Conservation (phyloP, 2,797 vertebrate species). For the Tangara arthus region DNA sequence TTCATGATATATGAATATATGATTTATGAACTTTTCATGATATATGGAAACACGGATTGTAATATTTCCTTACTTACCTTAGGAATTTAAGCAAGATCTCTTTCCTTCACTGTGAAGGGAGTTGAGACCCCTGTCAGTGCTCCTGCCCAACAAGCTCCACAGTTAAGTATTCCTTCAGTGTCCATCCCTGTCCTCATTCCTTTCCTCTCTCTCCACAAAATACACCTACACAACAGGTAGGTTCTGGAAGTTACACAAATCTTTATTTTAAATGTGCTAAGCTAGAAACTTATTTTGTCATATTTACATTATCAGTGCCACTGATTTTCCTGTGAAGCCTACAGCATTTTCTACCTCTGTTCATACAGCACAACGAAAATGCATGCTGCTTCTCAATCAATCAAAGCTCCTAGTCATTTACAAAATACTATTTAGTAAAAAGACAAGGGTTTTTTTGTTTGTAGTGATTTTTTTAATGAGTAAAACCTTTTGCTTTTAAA, state of each 20-base stretch:
- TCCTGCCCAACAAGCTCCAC: neutral
- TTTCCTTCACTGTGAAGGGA: neutral
- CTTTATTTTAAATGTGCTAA: neutral
- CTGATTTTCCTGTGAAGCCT: neutral
- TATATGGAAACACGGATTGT: accelerated
- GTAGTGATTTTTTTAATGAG: neutral
- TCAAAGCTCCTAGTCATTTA: neutral
- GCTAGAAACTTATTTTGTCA: neutral
- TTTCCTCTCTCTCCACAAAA: neutral
- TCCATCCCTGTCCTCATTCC: neutral
- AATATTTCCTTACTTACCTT: neutral
- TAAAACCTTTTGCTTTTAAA: neutral
- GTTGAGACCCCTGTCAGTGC: neutral
- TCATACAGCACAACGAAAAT: neutral
- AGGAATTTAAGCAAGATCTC: neutral
- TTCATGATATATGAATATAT: neutral
- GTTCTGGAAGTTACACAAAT: neutral
- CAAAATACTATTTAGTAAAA: neutral
- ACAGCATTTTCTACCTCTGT: neutral
- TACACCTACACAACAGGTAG: neutral
- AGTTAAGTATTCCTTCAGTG: neutral
- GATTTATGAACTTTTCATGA: no score
- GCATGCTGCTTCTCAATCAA: neutral
- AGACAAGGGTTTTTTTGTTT: neutral
- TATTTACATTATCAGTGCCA: neutral